A percentile compares a stretch with the other conserved stretches of the same genome.
Conservation (phyloP, 2,888 invertebrate species). For the Acronicta alni region DNA sequence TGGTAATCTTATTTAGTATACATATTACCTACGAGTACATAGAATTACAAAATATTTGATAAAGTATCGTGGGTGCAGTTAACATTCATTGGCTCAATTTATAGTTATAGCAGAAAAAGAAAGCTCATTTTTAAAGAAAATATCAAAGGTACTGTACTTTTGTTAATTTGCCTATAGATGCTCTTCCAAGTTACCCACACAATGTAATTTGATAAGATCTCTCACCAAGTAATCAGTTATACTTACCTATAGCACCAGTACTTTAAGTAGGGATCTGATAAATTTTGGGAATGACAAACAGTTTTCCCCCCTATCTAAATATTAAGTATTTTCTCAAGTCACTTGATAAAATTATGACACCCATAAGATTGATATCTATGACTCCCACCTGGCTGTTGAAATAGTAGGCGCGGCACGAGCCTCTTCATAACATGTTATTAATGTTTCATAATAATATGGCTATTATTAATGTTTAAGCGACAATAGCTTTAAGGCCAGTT, state of each 20-base stretch:
- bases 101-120: no score
- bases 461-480: constrained; percentile 35
- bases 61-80: no score
- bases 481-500: constrained; percentile 29
- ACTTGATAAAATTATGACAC: constrained; percentile 43
- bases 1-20: no score
- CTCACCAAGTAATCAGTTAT: background rate
- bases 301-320: constrained; percentile 13
- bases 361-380: constrained; percentile 34
- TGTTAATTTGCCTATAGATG: no score
- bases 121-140: no score
- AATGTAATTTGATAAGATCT: background rate
- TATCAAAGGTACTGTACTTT: no score
- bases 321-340: constrained; percentile 38
- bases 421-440: constrained; percentile 41
- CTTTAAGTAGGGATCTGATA: no score
- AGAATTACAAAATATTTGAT: no score
- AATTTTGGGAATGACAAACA: constrained; percentile 9
- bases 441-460: constrained; percentile 29
- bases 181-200: no score
- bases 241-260: no score
- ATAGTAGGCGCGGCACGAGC: constrained; percentile 41
- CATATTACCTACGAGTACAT: background rate
- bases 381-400: constrained; percentile 46
- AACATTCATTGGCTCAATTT: no score